phyloP scores from a whole-genome alignment of 2,797 vertebrate genomes.

The Notamacropus eugenii region DNA sequence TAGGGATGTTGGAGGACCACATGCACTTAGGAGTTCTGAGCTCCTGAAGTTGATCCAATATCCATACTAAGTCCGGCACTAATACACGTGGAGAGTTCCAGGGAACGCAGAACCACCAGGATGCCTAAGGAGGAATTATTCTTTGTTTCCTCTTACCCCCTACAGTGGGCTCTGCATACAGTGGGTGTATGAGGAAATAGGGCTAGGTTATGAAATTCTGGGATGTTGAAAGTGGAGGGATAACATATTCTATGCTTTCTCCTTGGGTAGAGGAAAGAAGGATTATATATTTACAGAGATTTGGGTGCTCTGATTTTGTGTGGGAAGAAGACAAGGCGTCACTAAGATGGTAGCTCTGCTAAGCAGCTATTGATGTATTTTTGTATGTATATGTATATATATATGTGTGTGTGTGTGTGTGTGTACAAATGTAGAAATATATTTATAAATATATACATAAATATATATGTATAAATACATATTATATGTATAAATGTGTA shows the following conservation, averaged over 20 bases:
- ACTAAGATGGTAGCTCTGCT: not conserved
- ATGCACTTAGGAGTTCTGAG: not conserved
- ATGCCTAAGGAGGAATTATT: not conserved
- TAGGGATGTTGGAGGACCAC: not conserved
- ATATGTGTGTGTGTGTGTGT: too few species aligned
- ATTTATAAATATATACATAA: too few species aligned
- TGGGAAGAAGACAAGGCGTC: not conserved
- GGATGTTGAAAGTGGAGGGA: not conserved
- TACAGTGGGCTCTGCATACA: not conserved
- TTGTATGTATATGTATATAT: too few species aligned
- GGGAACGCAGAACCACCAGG: not conserved
- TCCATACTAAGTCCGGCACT: not conserved
- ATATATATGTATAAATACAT: too few species aligned
- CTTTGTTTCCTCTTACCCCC: not conserved
- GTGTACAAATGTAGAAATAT: too few species aligned
- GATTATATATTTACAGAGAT: not conserved
- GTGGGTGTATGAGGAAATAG: not conserved
- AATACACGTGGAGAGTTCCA: not conserved
- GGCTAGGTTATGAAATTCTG: not conserved
- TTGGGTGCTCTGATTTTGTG: not conserved
- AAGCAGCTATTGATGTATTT: not conserved
- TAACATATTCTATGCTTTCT: not conserved
- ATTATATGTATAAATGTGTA: too few species aligned
- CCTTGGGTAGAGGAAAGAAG: not conserved
- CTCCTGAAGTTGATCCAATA: not conserved